These are phyloP conservation scores for Merodon equestris DNA, from an alignment of 2,888 invertebrate genomes.

Conservation along the genomic window DNA sequence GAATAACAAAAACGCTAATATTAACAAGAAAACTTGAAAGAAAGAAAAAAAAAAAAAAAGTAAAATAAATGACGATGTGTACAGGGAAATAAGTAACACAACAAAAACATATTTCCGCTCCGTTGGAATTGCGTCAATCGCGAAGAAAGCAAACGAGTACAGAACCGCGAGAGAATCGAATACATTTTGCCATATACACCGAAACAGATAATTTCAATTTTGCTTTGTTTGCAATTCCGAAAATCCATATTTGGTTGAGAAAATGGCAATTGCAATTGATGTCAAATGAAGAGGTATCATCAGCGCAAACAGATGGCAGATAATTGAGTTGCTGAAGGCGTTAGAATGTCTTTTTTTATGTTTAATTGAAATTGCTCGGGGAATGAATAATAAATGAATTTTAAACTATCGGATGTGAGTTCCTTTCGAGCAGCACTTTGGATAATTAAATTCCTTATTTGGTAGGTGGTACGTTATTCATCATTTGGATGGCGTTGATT, in stretches of 20 bases:
- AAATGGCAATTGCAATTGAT: constrained; percentile 32
- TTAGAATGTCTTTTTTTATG: neutral
- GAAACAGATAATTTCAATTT: constrained; percentile 7
- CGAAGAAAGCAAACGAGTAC: neutral
- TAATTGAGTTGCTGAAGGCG: constrained; percentile 18
- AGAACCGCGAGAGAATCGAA: neutral
- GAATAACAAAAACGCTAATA: neutral
- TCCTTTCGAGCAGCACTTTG: neutral
- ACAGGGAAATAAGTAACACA: constrained; percentile 16
- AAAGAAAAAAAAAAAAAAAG: no score
- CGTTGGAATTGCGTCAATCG: constrained; percentile 55
- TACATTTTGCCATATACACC: no score
- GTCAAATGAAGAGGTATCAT: constrained; percentile 19
- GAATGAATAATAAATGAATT: no score
- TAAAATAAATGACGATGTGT: neutral
- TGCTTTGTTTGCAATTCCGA: constrained; percentile 12
- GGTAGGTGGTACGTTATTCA: neutral
- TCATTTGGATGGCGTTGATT: no score
- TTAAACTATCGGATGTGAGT: neutral
- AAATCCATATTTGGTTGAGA: constrained; percentile 44
- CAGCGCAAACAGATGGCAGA: constrained; percentile 24
- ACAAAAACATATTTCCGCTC: constrained; percentile 39
- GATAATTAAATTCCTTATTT: neutral
- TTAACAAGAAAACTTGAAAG: no score
- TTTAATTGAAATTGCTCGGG: neutral